Conservation (phyloP, 2,888 invertebrate genomes). For the Drosophila prolongata region DNA sequence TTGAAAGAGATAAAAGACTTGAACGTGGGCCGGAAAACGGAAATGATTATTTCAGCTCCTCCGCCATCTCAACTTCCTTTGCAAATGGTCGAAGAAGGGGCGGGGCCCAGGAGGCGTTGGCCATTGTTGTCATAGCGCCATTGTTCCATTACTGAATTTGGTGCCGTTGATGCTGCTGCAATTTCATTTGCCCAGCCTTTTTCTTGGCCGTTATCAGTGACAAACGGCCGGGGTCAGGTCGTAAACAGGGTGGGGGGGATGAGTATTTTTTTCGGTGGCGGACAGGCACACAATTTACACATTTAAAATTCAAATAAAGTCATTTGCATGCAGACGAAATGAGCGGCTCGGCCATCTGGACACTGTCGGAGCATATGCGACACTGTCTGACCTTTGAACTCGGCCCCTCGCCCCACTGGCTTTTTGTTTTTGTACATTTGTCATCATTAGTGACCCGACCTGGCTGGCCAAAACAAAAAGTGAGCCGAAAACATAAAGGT, state of each 20-base stretch:
- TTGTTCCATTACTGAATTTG: slow-evolving; percentile 60
- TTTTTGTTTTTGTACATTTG: slow-evolving; percentile 62
- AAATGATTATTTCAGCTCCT: slow-evolving; percentile 77
- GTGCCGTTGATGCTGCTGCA: slow-evolving; percentile 52
- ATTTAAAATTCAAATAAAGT: slow-evolving; percentile 78
- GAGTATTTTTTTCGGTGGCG: neutral
- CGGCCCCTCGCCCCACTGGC: slow-evolving; percentile 21
- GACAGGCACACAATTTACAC: slow-evolving; percentile 70
- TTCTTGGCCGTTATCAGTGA: slow-evolving; percentile 71
- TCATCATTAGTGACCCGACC: slow-evolving; percentile 72
- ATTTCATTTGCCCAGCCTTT: slow-evolving; percentile 63
- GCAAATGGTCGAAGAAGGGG: slow-evolving; percentile 6
- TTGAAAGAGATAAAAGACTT: slow-evolving; percentile 75
- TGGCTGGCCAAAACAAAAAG: slow-evolving; percentile 46
- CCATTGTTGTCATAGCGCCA: slow-evolving; percentile 70
- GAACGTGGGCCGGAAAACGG: slow-evolving; percentile 70
- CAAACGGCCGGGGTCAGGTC: slow-evolving; percentile 76
- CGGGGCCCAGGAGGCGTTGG: slow-evolving; percentile 21
- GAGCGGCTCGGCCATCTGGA: slow-evolving; percentile 50
- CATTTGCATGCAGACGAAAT: slow-evolving; percentile 77
- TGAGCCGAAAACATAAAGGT: slow-evolving; percentile 25
- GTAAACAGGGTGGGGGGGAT: slow-evolving; percentile 46
- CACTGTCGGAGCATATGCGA: slow-evolving; percentile 69
- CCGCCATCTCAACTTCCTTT: slow-evolving; percentile 20
- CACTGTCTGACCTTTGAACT: slow-evolving; percentile 69